Base-by-base conservation (phyloP, 2,797 vertebrate genomes). In the Mallotus villosus region DNA sequence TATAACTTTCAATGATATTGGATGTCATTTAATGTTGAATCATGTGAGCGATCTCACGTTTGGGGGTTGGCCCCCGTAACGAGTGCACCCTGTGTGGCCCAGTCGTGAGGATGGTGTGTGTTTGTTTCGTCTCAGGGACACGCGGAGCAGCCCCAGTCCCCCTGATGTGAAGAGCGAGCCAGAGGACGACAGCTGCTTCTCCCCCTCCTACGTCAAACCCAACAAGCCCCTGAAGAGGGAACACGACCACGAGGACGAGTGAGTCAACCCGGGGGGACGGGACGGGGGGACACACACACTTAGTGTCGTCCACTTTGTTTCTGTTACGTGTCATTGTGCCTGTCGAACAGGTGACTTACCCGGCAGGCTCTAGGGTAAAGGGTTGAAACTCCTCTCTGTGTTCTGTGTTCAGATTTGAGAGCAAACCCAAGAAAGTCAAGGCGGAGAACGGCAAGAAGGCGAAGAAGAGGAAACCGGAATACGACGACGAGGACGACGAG, bases 381-480 rank as follows among this genome's bases (percentile, higher is more conserved):
- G 32, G 27, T 37, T 51, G 2, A 51, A 51, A 19, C 51, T 17
- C 51, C 19, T n/a, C 21, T 60, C 1, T 4, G 4, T 58, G 57
- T 5, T 3, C 70, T 83, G 78, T 87, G 81, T 85, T 41, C 82
- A 98, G 97, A 77, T 89, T 83, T 86, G 95, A 96, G 62, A 95
- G 94, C 89, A 98, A 96, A 84, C 88, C 88, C 70, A 93, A 94
- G 91, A 98, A 97, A 90, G 92, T 97, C 66, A 98, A 98, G 93
- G 93, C 92, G 62, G 96, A 98, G 88, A 94, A 97, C 75, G 92
- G 91, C 66, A 98, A 97, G 85, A 98, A 97, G 84, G 92, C 91
- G 79, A 97, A 98, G 89, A 98, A 97, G 83, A 92, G 95, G 88
- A 97, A 96, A 93, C 93, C 90, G 65, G 95, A 96, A 70, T 93